Percentiles rank a stretch among this genome's conserved stretches.
These are phyloP conservation scores for Eucidaris tribuloides DNA, from an alignment of 35 echinoderm and acorn worm genomes.

Conservation along the genomic window DNA sequence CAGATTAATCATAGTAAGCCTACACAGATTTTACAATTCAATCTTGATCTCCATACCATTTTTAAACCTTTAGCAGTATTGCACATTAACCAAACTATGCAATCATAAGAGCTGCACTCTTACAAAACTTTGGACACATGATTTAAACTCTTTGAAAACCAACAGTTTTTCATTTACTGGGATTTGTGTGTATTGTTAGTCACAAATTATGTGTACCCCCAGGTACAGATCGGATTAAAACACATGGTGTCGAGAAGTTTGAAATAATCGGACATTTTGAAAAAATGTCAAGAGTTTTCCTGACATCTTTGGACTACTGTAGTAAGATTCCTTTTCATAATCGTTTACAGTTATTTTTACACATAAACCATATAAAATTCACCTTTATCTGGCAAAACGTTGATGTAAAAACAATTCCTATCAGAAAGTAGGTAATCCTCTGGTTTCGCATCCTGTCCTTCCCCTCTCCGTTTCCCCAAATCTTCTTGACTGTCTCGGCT, in stretches of 20 bases:
- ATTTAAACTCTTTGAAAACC: too few relatives aligned
- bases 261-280: background rate
- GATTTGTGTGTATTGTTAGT: too few relatives aligned
- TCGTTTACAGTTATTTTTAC: background rate
- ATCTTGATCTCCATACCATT: too few relatives aligned
- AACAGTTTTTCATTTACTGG: too few relatives aligned
- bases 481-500: background rate
- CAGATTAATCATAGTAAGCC: too few relatives aligned
- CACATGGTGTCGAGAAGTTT: background rate
- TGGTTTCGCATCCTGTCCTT: constrained; percentile 10
- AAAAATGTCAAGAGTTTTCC: background rate
- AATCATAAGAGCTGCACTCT: too few relatives aligned
- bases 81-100: too few relatives aligned
- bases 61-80: too few relatives aligned
- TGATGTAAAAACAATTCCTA: constrained; percentile 4
- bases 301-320: background rate
- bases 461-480: background rate
- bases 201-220: too few relatives aligned
- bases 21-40: too few relatives aligned
- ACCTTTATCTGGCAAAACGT: constrained; percentile 23
- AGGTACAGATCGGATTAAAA: background rate
- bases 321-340: background rate
- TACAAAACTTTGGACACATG: too few relatives aligned
- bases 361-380: constrained; percentile 13
- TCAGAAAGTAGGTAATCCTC: constrained; percentile 3